Conservation (phyloP, 1,140 invertebrate genomes). For the Stegodyphus dumicola region DNA sequence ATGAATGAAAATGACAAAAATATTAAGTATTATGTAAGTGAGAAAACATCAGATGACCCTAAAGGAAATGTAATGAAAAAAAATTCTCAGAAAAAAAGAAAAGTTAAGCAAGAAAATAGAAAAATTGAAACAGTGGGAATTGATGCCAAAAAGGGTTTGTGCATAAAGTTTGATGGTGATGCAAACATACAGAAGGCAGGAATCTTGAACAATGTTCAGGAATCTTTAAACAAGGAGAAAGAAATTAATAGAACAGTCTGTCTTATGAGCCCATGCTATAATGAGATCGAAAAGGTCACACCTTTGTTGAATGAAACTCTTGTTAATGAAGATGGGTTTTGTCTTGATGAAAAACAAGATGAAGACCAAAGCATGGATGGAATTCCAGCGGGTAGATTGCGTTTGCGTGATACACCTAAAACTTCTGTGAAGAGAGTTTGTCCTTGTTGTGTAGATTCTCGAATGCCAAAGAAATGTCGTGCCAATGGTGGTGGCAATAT, state of each 20-base stretch:
- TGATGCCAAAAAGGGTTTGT: background rate
- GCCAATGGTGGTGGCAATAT: background rate
- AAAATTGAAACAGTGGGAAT: background rate
- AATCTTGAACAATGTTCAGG: background rate
- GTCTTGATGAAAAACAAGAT: slow-evolving; percentile 9
- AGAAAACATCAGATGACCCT: background rate
- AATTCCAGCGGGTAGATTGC: slow-evolving; percentile 19
- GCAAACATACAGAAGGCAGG: slow-evolving; percentile 30
- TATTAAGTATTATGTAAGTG: slow-evolving; percentile 8
- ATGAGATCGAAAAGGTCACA: slow-evolving; percentile 1
- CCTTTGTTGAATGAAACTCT: background rate
- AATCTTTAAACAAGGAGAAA: slow-evolving; percentile 6
- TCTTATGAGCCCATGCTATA: background rate
- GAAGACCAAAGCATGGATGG: background rate
- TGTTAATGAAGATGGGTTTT: slow-evolving; percentile 19
- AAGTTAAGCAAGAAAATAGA: slow-evolving; percentile 2
- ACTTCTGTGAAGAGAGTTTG: slow-evolving; percentile 51
- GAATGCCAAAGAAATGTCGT: slow-evolving; percentile 42
- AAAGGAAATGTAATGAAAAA: slow-evolving; percentile 4
- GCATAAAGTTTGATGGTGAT: slow-evolving; percentile 27
- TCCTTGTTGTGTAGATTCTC: slow-evolving; percentile 47
- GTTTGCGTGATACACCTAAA: slow-evolving; percentile 40
- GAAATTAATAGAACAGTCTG: slow-evolving; percentile 11
- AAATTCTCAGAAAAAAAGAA: slow-evolving; percentile 25
- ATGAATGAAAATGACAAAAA: background rate